Base-by-base conservation (phyloP, 1,140 invertebrate genomes). In the Ctenoplectra terminalis region DNA sequence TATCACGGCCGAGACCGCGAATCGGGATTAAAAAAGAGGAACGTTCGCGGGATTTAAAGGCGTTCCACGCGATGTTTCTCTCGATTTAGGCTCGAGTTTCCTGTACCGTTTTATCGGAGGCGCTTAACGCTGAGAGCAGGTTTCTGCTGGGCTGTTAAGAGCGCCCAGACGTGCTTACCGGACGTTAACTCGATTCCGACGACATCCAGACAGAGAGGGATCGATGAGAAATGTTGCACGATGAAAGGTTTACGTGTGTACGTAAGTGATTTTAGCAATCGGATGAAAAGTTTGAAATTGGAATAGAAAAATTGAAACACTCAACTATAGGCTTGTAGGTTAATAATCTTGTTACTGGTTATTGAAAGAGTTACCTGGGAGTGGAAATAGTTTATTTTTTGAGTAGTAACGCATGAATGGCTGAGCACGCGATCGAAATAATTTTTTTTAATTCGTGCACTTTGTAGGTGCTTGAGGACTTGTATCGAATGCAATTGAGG, bases 61-160 rank as follows among this genome's bases (percentile, higher is more conserved):
- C 58, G n/a, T 50, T n/a, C n/a, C 23, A 50, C 11, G 37, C 31
- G 75, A 78, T 48, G 75, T 46, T 78, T 43, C 50, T 37, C 43
- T 63, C 52, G 50, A 56, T 54, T 77, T 58, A 20, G 48, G 11
- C 63, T 29, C 34, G 37, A 56, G 48, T 77, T 54, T 67, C 63
- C 61, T 50, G 29, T 40, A 43, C 26, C 60, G 60, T 52, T 37
- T 76, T 52, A 76, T 76, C 50, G 50, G 37, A 37, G 40, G 15
- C 40, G 64, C 29, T 77, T 77, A 64, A 63, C 52, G 29, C 29
- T 31, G 66, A 17, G 73, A 80, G 73, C 77, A 52, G 77, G 77
- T 80, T 72, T 80, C 77, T 17, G 23, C 13, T 17, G 52, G 4
- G 75, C 26, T 26, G 29, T 56, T 60, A 31, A 20, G 23, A 77